A percentile compares a stretch with the other conserved stretches of the same genome.
phyloP scores from a whole-genome alignment of 2,113 vertebrate species.

The Festucalex cinctus region DNA sequence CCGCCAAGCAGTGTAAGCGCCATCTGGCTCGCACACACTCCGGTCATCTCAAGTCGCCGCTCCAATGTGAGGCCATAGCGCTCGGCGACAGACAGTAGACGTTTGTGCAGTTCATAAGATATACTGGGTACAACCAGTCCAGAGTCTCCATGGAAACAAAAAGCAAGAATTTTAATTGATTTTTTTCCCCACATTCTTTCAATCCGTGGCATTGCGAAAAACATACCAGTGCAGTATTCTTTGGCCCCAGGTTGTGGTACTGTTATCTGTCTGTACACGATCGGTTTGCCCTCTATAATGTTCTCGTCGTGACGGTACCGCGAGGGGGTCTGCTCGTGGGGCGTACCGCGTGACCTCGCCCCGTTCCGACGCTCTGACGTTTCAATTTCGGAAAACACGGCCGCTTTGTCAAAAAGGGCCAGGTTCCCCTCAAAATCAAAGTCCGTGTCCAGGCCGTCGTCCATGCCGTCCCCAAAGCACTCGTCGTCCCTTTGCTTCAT shows the following conservation, averaged over 20 bases:
- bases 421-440: slow-evolving; percentile 98
- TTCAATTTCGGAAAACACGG: slow-evolving; percentile 94
- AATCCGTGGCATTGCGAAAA: background rate
- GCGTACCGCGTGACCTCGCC: slow-evolving; percentile 81
- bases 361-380: slow-evolving; percentile 83
- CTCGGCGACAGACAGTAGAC: slow-evolving; percentile 85
- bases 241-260: slow-evolving; percentile 83
- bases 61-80: slow-evolving; percentile 89
- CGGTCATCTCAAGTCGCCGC: slow-evolving; percentile 92
- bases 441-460: slow-evolving; percentile 88
- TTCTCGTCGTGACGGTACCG: slow-evolving; percentile 94
- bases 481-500: slow-evolving; percentile 93
- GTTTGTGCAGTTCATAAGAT: slow-evolving; percentile 91
- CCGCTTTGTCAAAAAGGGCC: slow-evolving; percentile 97
- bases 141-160: slow-evolving; percentile 74
- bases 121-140: slow-evolving; percentile 93
- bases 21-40: slow-evolving; percentile 97
- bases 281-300: slow-evolving; percentile 88
- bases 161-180: background rate
- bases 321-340: slow-evolving; percentile 79
- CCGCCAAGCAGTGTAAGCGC: slow-evolving; percentile 92
- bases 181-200: background rate
- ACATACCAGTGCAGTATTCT: slow-evolving; percentile 92
- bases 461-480: slow-evolving; percentile 90
- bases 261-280: slow-evolving; percentile 89